Evolutionary conservation across 1,140 invertebrate genomes (phyloP), one percentile per base, ranked within the genome.

Genomic region (Ips typographus): DNA sequence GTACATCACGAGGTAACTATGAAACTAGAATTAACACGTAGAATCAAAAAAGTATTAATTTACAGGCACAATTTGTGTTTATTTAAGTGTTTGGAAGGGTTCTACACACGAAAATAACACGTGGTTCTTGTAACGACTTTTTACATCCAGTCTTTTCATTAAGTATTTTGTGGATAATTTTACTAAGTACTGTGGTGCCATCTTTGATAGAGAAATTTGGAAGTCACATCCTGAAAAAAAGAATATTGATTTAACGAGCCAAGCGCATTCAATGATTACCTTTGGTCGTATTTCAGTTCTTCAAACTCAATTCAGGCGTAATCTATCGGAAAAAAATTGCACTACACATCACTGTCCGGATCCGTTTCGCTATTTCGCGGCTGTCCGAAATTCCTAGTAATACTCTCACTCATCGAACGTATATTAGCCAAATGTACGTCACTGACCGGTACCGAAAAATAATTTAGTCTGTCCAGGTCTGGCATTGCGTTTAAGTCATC

Each of bases 351-450:
- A 78, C 86, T 87, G 75, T 88, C 87, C 60, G 83, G 84, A 77
- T 87, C 86, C 8, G 86, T 88, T 76, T 87, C 85, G 70, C 81
- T 83, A 55, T 47, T 4, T 43, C 84, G 81, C 43, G 88, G 86
- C 74, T 89, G 87, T 41, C 89, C 89, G 81, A 91, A 91, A 79
- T 90, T 90, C 68, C 88, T 80, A 1, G 89, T 90, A 65, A 91
- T 91, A 73, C 87, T 90, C 76, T 90, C 88, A 74, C 88, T 90
- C 80, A 91, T 87, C 37, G 87, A 87, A 64, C 89, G 84, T 71
- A 91, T 89, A 79, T 92, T 91, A 22, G 90, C 90, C 6, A 92
- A 80, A 80, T 92, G 89, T 57, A 90, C 83, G 75, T 91, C 89
- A 71, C 89, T 88, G 6, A 87, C 84, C 67, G 80, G 77, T 73